phyloP scores from a whole-genome alignment of 2,797 vertebrate species.

The Eulemur albifrons region DNA sequence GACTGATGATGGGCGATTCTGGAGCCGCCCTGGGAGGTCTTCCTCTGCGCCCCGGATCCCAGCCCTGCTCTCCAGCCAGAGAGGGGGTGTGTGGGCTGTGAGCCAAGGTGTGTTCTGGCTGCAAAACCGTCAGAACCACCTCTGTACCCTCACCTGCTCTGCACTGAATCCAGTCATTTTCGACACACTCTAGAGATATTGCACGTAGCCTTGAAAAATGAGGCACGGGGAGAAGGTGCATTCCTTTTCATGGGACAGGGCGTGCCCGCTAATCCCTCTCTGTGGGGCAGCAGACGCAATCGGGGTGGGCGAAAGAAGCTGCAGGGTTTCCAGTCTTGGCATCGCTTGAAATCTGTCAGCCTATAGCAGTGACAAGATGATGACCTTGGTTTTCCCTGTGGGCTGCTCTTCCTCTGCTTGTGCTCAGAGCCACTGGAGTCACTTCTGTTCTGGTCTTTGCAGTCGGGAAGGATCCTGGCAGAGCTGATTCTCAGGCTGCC shows the following conservation, averaged over 20 bases:
- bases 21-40: not conserved
- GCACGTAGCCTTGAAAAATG: not conserved
- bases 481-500: no score
- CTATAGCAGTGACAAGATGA: fast-evolving
- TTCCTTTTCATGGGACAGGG: fast-evolving
- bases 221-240: fast-evolving
- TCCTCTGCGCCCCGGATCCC: fast-evolving
- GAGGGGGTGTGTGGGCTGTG: fast-evolving
- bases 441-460: not conserved
- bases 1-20: not conserved
- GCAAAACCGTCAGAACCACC: no score
- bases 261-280: fast-evolving
- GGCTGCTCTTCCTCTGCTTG: no score
- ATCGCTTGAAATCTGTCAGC: no score
- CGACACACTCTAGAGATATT: fast-evolving
- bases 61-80: not conserved
- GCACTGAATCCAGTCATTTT: fast-evolving
- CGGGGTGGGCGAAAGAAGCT: no score
- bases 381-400: no score
- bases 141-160: no score
- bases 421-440: not conserved
- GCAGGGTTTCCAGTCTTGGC: not conserved
- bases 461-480: no score
- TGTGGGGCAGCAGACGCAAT: not conserved
- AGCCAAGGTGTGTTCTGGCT: not conserved